phyloP scores from a whole-genome alignment of 2,113 vertebrate species.

The Coptodon rendalli region DNA sequence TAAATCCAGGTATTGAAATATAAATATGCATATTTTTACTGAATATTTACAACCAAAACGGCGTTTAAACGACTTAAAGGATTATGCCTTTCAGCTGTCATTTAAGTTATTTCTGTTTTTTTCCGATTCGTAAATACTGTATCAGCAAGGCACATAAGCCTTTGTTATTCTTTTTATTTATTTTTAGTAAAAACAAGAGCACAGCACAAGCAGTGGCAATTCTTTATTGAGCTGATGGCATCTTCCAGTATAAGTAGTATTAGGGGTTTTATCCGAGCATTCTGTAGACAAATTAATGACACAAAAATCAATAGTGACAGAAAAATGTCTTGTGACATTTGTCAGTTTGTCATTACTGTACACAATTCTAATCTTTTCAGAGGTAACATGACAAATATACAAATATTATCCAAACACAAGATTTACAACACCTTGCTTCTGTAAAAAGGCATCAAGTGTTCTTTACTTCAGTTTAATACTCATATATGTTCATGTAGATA shows the following conservation, averaged over 20 bases:
- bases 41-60: not conserved
- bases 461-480: not conserved
- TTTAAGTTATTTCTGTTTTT: not conserved
- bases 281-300: not conserved
- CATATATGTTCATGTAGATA: not conserved
- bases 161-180: not conserved
- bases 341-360: not conserved
- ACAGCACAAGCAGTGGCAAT: not conserved
- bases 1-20: not conserved
- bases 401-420: slow-evolving; percentile 9
- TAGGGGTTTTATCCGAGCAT: not conserved
- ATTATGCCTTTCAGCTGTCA: not conserved
- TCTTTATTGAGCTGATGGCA: slow-evolving; percentile 24
- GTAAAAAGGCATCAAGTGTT: not conserved
- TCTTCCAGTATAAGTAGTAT: not conserved
- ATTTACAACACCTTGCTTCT: not conserved
- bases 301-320: not conserved
- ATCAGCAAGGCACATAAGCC: not conserved
- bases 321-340: not conserved
- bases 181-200: not conserved
- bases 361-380: not conserved
- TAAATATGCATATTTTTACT: not conserved
- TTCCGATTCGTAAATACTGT: not conserved
- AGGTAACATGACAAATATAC: slow-evolving; percentile 3
- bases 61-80: not conserved